Percentiles rank a stretch among this genome's conserved stretches.
Evolutionary conservation across 1,140 invertebrate species (phyloP).

Genomic region (Bathynomus jamesi): DNA sequence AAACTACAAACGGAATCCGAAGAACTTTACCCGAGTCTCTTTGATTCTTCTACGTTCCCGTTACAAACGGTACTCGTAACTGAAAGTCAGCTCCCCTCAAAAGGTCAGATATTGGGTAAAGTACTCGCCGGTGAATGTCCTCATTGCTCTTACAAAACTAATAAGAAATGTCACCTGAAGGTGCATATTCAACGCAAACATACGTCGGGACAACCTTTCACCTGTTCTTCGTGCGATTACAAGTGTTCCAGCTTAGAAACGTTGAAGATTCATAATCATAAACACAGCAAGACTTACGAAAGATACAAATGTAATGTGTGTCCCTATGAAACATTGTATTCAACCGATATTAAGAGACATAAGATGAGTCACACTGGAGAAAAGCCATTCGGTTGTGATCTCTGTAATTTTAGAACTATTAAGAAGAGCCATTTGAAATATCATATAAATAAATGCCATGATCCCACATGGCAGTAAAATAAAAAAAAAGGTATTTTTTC

Average conservation of each 20-base stretch:
- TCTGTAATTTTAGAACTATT: constrained; percentile 9
- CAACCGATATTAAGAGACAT: constrained; percentile 18
- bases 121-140: too few species aligned
- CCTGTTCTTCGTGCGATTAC: not conserved
- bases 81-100: too few species aligned
- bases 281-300: not conserved
- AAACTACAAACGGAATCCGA: too few species aligned
- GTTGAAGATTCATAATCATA: not conserved
- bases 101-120: too few species aligned
- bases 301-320: constrained; percentile 19
- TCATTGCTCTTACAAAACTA: not conserved
- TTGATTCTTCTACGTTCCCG: too few species aligned
- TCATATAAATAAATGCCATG: too few species aligned
- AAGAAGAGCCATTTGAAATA: constrained; percentile 4
- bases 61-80: too few species aligned
- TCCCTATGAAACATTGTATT: constrained; percentile 15
- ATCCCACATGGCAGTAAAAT: too few species aligned
- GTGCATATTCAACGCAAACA: not conserved
- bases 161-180: not conserved
- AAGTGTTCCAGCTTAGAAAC: not conserved
- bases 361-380: constrained; percentile 27
- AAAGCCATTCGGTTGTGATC: constrained; percentile 38
- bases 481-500: too few species aligned
- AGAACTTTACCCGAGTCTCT: too few species aligned
- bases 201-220: not conserved